Percentiles rank a stretch among this genome's conserved stretches.
phyloP scores from a whole-genome alignment of 2,888 invertebrate genomes.

The Andrena fulva region DNA sequence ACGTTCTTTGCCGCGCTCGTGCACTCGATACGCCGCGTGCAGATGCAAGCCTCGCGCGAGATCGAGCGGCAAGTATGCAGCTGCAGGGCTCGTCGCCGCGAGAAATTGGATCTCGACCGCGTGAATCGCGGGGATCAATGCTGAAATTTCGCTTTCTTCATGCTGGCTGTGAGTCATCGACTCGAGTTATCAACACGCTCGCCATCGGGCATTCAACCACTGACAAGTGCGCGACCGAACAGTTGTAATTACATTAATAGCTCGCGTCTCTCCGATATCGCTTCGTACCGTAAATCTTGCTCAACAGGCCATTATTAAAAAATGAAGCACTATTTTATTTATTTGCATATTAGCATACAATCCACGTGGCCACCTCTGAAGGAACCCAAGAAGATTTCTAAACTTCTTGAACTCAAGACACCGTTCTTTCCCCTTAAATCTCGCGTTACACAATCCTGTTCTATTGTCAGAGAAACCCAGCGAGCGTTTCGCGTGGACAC shows the following conservation, averaged over 20 bases:
- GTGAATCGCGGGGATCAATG: slow-evolving; percentile 13
- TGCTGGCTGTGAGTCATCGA: background rate
- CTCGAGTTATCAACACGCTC: background rate
- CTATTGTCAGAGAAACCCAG: slow-evolving; percentile 6
- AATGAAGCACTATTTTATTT: too few species aligned
- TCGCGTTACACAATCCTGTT: slow-evolving; percentile 14
- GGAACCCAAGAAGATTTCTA: too few species aligned
- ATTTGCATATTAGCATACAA: too few species aligned
- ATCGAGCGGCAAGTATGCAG: slow-evolving; percentile 62
- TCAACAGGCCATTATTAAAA: too few species aligned
- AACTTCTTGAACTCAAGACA: too few species aligned
- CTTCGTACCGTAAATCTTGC: too few species aligned
- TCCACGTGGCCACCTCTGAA: too few species aligned
- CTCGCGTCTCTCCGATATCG: too few species aligned
- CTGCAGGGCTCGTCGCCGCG: slow-evolving; percentile 48
- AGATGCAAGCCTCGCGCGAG: slow-evolving; percentile 57
- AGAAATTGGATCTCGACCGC: slow-evolving; percentile 47
- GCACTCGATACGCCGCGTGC: slow-evolving; percentile 46
- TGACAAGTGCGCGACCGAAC: too few species aligned
- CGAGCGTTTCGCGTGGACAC: slow-evolving; percentile 2
- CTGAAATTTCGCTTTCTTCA: slow-evolving; percentile 44
- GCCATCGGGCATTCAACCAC: too few species aligned
- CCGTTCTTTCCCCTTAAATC: background rate
- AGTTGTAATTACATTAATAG: too few species aligned
- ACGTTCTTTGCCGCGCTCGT: slow-evolving; percentile 39